Conservation (phyloP, 2,888 invertebrate species). For the Acronicta psi region DNA sequence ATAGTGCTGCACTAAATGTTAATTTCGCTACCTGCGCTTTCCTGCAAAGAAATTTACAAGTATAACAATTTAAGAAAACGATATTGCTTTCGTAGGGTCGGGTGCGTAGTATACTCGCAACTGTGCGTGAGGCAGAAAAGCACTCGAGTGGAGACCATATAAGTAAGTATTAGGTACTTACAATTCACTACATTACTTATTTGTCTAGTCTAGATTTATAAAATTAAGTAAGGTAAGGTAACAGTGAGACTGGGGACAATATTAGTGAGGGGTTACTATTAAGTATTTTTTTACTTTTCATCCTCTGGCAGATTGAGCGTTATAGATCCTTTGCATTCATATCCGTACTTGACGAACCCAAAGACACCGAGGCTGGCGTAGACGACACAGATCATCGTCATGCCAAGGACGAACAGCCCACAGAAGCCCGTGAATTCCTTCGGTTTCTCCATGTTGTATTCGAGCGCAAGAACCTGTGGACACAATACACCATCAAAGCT, state of each 20-base stretch:
- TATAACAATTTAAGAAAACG: no score
- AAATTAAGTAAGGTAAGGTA: no score
- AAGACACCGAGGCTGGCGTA: slow-evolving; percentile 95
- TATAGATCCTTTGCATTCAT: slow-evolving; percentile 91
- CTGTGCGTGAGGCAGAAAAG: no score
- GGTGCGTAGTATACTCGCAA: no score
- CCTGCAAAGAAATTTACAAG: slow-evolving; percentile 82
- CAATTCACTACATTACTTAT: no score
- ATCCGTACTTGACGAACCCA: slow-evolving; percentile 95
- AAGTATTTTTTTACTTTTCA: slow-evolving; percentile 90
- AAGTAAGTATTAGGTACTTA: no score
- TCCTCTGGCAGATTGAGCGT: slow-evolving; percentile 93
- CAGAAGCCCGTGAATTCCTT: slow-evolving; percentile 92
- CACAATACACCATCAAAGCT: neutral
- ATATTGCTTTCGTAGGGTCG: no score
- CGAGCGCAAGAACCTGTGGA: slow-evolving; percentile 94
- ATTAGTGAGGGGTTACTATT: no score
- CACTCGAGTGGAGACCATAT: no score
- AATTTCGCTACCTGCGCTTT: slow-evolving; percentile 90
- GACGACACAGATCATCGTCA: slow-evolving; percentile 92
- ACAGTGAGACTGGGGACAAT: no score
- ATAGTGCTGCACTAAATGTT: slow-evolving; percentile 92
- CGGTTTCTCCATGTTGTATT: slow-evolving; percentile 97
- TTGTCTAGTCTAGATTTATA: no score
- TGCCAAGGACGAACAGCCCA: slow-evolving; percentile 95